Evolutionary conservation across 92 coral and sea anemone genomes (phyloP).

Genomic region (Bergia puertoricense): DNA sequence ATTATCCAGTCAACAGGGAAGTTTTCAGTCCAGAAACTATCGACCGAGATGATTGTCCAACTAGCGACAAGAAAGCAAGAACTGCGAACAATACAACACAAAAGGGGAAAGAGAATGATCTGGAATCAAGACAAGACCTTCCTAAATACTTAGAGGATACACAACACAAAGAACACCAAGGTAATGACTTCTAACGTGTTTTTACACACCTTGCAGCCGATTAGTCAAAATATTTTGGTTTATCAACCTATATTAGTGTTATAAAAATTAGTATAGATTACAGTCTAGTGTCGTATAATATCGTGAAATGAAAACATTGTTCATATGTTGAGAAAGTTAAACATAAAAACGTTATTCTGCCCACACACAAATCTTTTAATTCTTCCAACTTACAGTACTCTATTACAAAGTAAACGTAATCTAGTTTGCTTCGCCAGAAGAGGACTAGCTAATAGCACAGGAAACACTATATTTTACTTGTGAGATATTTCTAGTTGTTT

Average conservation of each 20-base stretch:
- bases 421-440: not conserved
- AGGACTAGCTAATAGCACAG: not conserved
- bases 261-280: not conserved
- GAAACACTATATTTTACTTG: not conserved
- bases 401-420: not conserved
- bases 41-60: not conserved
- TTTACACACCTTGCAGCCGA: not conserved
- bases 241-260: constrained; percentile 11
- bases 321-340: not conserved
- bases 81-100: not conserved
- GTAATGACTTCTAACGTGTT: not conserved
- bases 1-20: not conserved
- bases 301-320: not conserved
- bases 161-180: not conserved
- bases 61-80: not conserved
- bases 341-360: no score
- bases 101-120: constrained; percentile 14
- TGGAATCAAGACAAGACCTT: constrained; percentile 2
- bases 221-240: constrained; percentile 21
- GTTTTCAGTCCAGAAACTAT: not conserved
- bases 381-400: not conserved
- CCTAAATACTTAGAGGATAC: not conserved
- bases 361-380: no score
- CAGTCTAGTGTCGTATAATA: not conserved
- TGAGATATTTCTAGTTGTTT: constrained; percentile 19